Evolutionary conservation across 2,113 vertebrate species (phyloP).

Genomic region (Hyperopisus bebe): DNA sequence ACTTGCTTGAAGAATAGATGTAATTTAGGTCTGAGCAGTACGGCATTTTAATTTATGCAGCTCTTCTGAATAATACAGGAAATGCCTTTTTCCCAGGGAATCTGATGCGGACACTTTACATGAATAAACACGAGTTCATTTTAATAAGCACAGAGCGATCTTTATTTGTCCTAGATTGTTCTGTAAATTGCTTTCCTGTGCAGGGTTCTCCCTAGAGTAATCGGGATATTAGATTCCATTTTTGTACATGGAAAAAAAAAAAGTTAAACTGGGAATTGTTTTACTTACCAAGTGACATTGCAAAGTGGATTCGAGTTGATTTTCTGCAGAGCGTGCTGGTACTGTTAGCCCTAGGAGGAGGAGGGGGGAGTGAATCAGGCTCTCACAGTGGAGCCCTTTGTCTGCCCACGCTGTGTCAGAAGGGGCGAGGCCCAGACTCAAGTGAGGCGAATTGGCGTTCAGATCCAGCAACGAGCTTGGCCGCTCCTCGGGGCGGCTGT

Average conservation of each 20-base stretch:
- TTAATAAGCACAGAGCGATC: neutral
- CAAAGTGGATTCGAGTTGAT: neutral
- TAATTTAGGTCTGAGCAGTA: neutral
- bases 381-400: neutral
- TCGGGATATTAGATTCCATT: neutral
- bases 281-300: neutral
- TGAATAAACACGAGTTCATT: neutral
- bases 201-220: neutral
- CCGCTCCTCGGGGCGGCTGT: neutral
- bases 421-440: neutral
- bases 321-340: neutral
- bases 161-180: neutral
- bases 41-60: neutral
- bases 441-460: neutral
- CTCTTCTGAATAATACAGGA: neutral
- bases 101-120: neutral
- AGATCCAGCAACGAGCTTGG: neutral
- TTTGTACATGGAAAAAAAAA: neutral
- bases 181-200: neutral
- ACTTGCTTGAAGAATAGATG: neutral
- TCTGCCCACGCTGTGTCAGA: constrained; percentile 2
- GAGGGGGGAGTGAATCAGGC: neutral
- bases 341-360: neutral
- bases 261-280: neutral
- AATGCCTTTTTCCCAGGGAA: neutral